Evolutionary conservation across 35 echinoderm and acorn worm genomes (phyloP).

Genomic region (Ophiothrix spiculata): DNA sequence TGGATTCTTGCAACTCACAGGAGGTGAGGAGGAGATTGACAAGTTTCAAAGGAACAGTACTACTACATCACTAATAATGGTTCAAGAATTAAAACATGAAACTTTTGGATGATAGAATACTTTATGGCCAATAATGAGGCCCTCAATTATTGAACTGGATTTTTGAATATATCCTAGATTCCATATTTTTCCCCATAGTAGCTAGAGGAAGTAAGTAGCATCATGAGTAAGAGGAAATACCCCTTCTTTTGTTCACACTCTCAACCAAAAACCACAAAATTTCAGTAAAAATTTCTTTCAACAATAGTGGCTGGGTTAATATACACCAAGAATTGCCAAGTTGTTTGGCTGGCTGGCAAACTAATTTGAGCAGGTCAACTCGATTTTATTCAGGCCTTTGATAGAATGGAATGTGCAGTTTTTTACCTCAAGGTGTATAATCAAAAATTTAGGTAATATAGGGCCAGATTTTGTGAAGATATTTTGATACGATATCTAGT

Average conservation of each 20-base stretch:
- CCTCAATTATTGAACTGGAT: no score
- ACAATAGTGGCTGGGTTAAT: not conserved
- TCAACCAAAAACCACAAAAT: not conserved
- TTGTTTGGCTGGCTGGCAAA: not conserved
- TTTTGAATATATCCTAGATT: no score
- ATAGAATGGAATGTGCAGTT: not conserved
- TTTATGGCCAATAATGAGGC: no score
- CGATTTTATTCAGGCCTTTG: not conserved
- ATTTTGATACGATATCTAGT: not conserved
- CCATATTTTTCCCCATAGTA: no score
- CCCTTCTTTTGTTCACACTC: not conserved
- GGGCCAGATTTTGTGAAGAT: not conserved
- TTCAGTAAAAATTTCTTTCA: not conserved
- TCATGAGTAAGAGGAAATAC: conserved; percentile 10
- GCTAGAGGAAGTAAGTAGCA: no score
- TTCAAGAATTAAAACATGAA: no score
- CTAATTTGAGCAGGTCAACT: not conserved
- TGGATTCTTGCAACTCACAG: no score
- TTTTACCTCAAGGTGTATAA: not conserved
- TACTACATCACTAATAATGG: no score
- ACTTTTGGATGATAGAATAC: no score
- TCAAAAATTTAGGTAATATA: conserved; percentile 7
- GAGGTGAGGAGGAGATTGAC: no score
- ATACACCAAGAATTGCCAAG: not conserved
- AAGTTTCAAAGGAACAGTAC: no score